Percentiles rank a stretch among this genome's conserved stretches.
Conservation (phyloP, 1,140 invertebrate species). For the Drosophila fuyamai region DNA sequence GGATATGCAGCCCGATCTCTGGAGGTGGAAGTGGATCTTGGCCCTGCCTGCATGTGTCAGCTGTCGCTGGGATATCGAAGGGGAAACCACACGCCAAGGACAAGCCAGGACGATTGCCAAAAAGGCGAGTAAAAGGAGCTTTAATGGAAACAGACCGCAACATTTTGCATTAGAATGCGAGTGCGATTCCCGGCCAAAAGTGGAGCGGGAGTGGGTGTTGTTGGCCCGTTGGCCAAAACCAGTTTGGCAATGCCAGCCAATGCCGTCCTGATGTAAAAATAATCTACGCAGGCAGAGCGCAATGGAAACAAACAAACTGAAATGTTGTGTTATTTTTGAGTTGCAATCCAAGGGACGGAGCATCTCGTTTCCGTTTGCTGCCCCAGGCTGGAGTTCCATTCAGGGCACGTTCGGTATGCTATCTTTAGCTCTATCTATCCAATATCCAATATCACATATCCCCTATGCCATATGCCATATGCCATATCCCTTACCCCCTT, state of each 20-base stretch:
- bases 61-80: slow-evolving; percentile 62
- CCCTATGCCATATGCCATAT: neutral
- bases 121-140: slow-evolving; percentile 32
- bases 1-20: slow-evolving; percentile 9
- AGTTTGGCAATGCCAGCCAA: slow-evolving; percentile 39
- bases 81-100: slow-evolving; percentile 61
- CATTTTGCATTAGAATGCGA: slow-evolving; percentile 68
- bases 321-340: slow-evolving; percentile 37
- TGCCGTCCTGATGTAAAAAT: slow-evolving; percentile 45
- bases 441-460: slow-evolving; percentile 8
- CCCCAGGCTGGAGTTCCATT: neutral
- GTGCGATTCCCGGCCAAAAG: slow-evolving; percentile 4
- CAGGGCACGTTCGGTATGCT: slow-evolving; percentile 22
- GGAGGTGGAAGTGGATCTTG: slow-evolving; percentile 15
- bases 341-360: slow-evolving; percentile 10
- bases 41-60: slow-evolving; percentile 34
- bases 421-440: slow-evolving; percentile 23
- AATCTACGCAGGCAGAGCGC: slow-evolving; percentile 29
- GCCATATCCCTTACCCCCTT: slow-evolving; percentile 11
- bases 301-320: slow-evolving; percentile 5
- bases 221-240: slow-evolving; percentile 34
- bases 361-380: slow-evolving; percentile 4
- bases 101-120: slow-evolving; percentile 62
- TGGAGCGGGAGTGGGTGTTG: slow-evolving; percentile 20
- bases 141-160: slow-evolving; percentile 77